Evolutionary conservation across 2,888 invertebrate species (phyloP).

Genomic region (Arctia plantaginis): DNA sequence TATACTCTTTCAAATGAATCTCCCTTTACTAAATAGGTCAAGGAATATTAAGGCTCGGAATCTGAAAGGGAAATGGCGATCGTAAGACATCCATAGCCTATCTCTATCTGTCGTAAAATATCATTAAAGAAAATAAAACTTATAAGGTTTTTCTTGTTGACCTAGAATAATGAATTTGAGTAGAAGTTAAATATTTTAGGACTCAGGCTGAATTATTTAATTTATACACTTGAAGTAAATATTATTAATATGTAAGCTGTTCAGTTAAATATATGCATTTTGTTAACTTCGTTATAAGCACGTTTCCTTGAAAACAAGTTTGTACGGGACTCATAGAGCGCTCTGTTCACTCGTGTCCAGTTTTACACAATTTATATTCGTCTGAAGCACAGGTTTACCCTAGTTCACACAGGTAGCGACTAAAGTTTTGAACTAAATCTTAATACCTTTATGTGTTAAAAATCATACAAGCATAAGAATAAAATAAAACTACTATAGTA

Average conservation of each 20-base stretch:
- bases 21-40: background rate
- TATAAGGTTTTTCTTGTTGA: background rate
- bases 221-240: too few species aligned
- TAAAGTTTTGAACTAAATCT: too few species aligned
- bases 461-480: too few species aligned
- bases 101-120: background rate
- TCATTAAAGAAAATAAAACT: background rate
- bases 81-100: background rate
- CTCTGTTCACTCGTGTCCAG: too few species aligned
- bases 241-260: too few species aligned
- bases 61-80: background rate
- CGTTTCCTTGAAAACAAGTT: background rate
- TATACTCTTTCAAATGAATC: background rate
- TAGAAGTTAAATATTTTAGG: background rate
- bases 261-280: too few species aligned
- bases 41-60: background rate
- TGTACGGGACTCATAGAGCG: background rate
- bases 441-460: too few species aligned
- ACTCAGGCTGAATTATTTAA: too few species aligned
- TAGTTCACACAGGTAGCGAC: too few species aligned
- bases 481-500: too few species aligned
- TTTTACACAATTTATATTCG: background rate
- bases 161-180: background rate
- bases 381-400: too few species aligned
- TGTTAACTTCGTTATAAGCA: too few species aligned